phyloP scores from a whole-genome alignment of 2,797 vertebrate species.

The Buceros bicornis region DNA sequence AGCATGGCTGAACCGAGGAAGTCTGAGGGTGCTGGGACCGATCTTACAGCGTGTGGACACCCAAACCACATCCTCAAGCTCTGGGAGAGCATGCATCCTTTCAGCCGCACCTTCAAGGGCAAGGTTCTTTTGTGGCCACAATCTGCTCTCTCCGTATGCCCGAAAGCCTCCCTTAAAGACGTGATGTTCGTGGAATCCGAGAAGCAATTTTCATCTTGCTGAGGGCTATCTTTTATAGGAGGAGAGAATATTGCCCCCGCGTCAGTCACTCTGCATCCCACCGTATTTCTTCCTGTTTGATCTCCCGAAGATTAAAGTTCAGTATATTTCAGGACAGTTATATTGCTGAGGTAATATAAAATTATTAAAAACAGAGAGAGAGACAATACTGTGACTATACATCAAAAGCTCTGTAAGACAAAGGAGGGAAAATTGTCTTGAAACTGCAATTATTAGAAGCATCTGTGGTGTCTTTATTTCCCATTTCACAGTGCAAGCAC shows the following conservation, averaged over 20 bases:
- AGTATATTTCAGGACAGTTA: conserved; percentile 71
- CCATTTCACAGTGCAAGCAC: conserved; percentile 39
- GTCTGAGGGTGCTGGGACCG: neutral
- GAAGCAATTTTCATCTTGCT: conserved; percentile 35
- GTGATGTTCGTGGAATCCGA: neutral
- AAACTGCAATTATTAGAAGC: conserved; percentile 74
- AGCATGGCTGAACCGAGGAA: neutral
- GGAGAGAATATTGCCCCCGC: neutral
- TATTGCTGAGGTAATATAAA: conserved; percentile 77
- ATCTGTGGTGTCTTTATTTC: conserved; percentile 71
- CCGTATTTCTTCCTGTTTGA: conserved; percentile 69
- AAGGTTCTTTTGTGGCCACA: neutral
- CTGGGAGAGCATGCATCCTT: neutral
- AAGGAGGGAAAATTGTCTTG: conserved; percentile 71
- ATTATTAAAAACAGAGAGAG: conserved; percentile 80
- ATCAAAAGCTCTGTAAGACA: conserved; percentile 78
- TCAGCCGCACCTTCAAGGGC: neutral
- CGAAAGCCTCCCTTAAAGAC: neutral
- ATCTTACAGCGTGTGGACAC: neutral
- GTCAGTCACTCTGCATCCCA: neutral
- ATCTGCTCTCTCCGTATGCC: neutral
- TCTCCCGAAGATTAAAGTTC: conserved; percentile 68
- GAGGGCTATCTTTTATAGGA: neutral
- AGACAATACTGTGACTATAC: conserved; percentile 70
- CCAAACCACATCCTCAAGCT: conserved; percentile 16